Evolutionary conservation across 2,797 vertebrate genomes (phyloP).

Genomic region (Oophaga sylvatica): DNA sequence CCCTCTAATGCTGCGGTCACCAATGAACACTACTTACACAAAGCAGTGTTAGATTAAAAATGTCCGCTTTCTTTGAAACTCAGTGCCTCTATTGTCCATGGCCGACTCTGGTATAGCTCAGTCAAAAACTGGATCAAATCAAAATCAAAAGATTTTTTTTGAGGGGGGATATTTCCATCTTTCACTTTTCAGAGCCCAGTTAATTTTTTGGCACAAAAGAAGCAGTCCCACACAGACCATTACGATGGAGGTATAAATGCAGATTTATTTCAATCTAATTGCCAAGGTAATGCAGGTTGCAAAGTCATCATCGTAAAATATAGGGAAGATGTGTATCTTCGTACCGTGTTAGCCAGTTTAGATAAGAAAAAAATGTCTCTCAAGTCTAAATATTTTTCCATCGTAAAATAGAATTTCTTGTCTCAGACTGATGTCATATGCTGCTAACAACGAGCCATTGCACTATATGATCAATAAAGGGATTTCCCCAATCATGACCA

Average conservation of each 20-base stretch:
- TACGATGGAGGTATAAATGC: background rate
- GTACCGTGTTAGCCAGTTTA: too few relatives aligned
- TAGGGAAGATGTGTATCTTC: too few relatives aligned
- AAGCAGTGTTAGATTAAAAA: background rate
- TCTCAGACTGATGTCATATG: background rate
- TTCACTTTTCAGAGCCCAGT: too few relatives aligned
- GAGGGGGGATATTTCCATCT: too few relatives aligned
- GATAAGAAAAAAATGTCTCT: too few relatives aligned
- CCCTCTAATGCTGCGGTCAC: background rate
- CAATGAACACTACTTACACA: background rate
- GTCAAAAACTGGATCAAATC: too few relatives aligned
- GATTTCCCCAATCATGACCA: constrained; percentile 37
- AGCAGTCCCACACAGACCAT: background rate
- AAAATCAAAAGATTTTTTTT: too few relatives aligned
- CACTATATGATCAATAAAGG: constrained; percentile 38
- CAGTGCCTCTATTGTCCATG: background rate
- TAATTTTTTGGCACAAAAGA: background rate
- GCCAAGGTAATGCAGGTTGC: background rate
- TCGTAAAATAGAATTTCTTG: constrained; percentile 10
- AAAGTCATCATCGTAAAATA: background rate
- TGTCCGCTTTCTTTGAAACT: background rate
- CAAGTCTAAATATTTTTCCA: too few relatives aligned
- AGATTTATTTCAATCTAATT: background rate
- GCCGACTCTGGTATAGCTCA: background rate
- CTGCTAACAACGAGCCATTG: constrained; percentile 10